These are phyloP conservation scores for Anhinga rufa DNA, from an alignment of 2,113 vertebrate genomes.

Conservation along the genomic window DNA sequence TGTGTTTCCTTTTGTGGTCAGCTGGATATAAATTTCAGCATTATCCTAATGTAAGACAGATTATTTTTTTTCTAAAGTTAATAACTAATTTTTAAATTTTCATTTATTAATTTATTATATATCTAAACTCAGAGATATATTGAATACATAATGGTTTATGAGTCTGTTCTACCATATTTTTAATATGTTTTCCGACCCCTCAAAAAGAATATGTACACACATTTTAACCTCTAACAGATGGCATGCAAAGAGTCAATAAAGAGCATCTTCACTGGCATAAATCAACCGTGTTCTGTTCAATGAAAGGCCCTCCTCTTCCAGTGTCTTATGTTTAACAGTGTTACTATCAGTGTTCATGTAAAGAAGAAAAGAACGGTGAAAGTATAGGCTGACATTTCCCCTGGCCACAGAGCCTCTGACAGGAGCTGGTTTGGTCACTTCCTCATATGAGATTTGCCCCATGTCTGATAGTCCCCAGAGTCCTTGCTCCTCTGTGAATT, in stretches of 20 bases:
- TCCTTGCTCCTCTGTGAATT: not conserved
- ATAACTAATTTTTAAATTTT: not conserved
- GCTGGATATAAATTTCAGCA: not conserved
- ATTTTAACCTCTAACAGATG: not conserved
- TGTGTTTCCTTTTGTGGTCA: not conserved
- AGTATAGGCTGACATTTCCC: not conserved
- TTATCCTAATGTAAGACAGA: not conserved
- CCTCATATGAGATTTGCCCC: not conserved
- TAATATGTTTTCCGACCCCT: not conserved
- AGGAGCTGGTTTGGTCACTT: not conserved
- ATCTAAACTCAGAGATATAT: not conserved
- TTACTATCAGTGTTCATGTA: not conserved
- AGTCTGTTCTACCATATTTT: not conserved
- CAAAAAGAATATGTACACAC: not conserved
- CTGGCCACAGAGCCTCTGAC: not conserved
- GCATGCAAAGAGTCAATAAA: not conserved
- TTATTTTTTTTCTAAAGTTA: not conserved
- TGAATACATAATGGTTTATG: not conserved
- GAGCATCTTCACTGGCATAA: not conserved
- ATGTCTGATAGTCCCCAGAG: not conserved
- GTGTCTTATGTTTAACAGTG: not conserved
- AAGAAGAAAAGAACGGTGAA: not conserved
- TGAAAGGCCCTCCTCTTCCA: not conserved
- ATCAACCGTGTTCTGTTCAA: not conserved
- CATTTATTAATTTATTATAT: not conserved